phyloP scores from a whole-genome alignment of 1,140 invertebrate species.

The Anastatus disparis region DNA sequence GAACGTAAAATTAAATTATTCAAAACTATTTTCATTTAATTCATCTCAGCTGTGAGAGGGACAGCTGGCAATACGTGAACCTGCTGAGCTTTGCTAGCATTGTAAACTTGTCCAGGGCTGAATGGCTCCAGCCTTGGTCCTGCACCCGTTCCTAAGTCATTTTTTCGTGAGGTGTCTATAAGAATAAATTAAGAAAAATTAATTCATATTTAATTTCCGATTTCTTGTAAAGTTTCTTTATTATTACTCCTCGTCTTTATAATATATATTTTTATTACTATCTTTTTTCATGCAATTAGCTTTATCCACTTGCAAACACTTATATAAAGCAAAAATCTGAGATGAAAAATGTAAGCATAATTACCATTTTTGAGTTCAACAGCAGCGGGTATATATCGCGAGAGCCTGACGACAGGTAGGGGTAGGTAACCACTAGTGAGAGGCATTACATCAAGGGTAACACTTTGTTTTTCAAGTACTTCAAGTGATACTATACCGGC shows the following conservation, averaged over 20 bases:
- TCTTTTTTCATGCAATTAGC: no score
- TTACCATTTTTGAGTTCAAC: constrained; percentile 72
- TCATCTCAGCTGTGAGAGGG: constrained; percentile 15
- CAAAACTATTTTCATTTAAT: constrained; percentile 2
- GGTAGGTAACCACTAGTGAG: constrained; percentile 88
- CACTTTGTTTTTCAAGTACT: constrained; percentile 74
- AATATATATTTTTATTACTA: no score
- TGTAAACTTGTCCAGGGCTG: constrained; percentile 88
- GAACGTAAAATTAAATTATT: constrained; percentile 7
- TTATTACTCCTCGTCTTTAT: no score
- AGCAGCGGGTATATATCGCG: constrained; percentile 88
- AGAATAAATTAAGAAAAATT: neutral
- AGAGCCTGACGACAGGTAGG: constrained; percentile 87
- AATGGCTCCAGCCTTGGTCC: constrained; percentile 83
- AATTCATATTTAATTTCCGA: no score
- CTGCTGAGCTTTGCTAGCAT: constrained; percentile 87
- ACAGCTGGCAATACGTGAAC: constrained; percentile 81
- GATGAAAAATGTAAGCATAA: constrained; percentile 29
- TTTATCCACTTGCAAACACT: no score
- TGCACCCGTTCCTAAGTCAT: constrained; percentile 54
- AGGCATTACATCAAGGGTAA: constrained; percentile 91
- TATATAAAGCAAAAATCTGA: neutral
- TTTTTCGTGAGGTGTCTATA: constrained; percentile 54
- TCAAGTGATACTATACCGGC: constrained; percentile 87
- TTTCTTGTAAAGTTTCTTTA: no score